Evolutionary conservation across 2,113 vertebrate species (phyloP).

Genomic region (Bagarius yarrelli): DNA sequence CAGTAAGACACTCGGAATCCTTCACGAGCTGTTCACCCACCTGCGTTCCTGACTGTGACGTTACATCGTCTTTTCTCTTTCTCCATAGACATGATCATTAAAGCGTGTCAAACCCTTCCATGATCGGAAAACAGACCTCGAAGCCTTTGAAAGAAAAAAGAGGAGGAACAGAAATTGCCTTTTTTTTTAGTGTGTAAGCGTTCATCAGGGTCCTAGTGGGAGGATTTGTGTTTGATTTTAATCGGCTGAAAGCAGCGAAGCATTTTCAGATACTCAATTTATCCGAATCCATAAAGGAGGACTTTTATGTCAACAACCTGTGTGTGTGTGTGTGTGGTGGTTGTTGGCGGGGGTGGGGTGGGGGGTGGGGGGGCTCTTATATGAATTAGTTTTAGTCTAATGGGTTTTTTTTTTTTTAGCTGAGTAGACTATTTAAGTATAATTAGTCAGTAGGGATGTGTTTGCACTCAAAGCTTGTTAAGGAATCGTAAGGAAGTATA

Average conservation of each 20-base stretch:
- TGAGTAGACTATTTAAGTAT: conserved; percentile 13
- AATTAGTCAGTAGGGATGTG: not conserved
- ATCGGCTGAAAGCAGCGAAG: conserved; percentile 7
- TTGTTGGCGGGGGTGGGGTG: too few species aligned
- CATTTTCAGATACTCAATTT: conserved; percentile 35
- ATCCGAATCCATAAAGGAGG: conserved; percentile 40
- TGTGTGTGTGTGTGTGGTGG: not conserved
- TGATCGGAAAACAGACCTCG: not conserved
- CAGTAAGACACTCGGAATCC: conserved; percentile 5
- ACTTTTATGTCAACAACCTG: not conserved
- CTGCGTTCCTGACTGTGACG: conserved; percentile 11
- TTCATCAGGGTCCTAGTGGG: conserved; percentile 54
- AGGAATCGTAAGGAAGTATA: not conserved
- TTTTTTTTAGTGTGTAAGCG: conserved; percentile 13
- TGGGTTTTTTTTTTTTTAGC: conserved; percentile 5
- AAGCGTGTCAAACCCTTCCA: not conserved
- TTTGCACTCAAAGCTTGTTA: conserved; percentile 11
- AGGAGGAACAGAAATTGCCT: not conserved
- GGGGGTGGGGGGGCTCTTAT: too few species aligned
- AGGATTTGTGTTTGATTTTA: conserved; percentile 17
- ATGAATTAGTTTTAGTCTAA: conserved; percentile 18
- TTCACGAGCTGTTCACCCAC: not conserved
- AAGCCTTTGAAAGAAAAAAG: not conserved
- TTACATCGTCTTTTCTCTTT: conserved; percentile 23
- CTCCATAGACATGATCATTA: conserved; percentile 32